Base-by-base conservation (phyloP, 2,113 vertebrate species). In the Charadrius vociferus region DNA sequence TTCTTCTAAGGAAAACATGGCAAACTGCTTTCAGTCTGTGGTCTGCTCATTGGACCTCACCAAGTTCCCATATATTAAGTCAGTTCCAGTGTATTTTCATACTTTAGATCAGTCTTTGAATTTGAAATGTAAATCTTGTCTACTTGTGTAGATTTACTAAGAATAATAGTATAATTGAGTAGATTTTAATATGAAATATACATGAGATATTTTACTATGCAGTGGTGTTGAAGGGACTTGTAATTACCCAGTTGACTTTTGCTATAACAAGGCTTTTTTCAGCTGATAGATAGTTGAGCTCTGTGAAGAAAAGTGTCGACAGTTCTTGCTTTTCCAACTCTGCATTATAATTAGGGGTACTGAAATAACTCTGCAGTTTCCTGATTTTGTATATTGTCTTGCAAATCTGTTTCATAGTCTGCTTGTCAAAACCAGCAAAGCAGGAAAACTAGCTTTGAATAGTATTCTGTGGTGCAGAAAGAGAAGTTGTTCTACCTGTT, bases 341-440 rank as follows among this genome's bases (percentile, higher is more conserved):
- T 43, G 34, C 34, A 32, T 49, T 79, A 34, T 88, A 94, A 94
- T 94, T 93, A 93, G 22, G 74, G 34, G 71, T 82, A 81, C 39
- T 79, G 56, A 91, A 94, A 81, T 91, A 96, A 91, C 58, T 68
- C 81, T 79, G 37, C 74, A 85, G 62, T 90, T 88, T 62, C 34
- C 19, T 91, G 58, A 82, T 81, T 94, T 93, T 90, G 16, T 66
- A 62, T 80, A 91, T 97, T 96, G 90, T 91, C 73, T 90, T 96
- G 92, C 87, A 96, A 94, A 96, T 91, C 58, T 93, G 4, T 72
- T 91, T 91, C 55, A 43, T 67, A 80, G 49, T 77, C 36, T 7
- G 1, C 49, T 87, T 96, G 84, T 81, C 81, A 91, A 94, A 93
- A 91, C 30, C 62, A 55, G 62, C 29, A 88, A 85, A 90, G 86